Base-by-base conservation (phyloP, 2,113 vertebrate genomes). In the Cyphomyrus discorhynchus region DNA sequence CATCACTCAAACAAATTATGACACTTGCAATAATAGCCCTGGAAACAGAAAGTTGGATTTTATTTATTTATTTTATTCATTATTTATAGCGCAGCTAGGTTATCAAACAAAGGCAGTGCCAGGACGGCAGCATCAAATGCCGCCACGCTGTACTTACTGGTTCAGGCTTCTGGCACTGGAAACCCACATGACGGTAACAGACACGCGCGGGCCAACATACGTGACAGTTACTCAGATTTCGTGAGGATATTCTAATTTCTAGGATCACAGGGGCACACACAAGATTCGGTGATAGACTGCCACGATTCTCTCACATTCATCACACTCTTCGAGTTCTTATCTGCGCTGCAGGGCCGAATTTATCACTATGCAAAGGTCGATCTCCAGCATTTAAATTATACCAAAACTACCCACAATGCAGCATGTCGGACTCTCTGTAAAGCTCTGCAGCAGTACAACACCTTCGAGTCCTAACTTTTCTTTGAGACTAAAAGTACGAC, bases 311-410 rank as follows among this genome's bases (percentile, higher is more conserved):
- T 88, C 35, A 66, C 9, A 39, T 88, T 19, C 53, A 39, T 5
- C 19, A 62, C 31, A 52, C 31, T 10, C 87, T 42, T 47, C 5
- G 10, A 7, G 52, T 66, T 13, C 87, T 46, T 88, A 88, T 88
- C 87, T 62, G 39, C 4, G 1, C 35, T 24, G 35, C 86, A 58
- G 31, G 8, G 27, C 35, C 45, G 3, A 42, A 31, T 80, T 89
- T 89, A 89, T 52, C 66, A 77, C 62, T 50, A 83, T 24, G 49
- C 74, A 89, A 89, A 89, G 46, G 88, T 56, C 21, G 42, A 24
- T 74, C 49, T 80, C 62, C 46, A 80, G 88, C 80, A 21, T 83
- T n/a, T 46, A 49, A 85, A 49, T 66, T 53, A 13, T 24, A 46
- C 50, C 42, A 24, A 17, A 35, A 27, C 52, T n/a, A 47, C 31